A percentile compares a stretch with the other conserved stretches of the same genome.
Evolutionary conservation across 2,113 vertebrate species (phyloP).

Genomic region (Ceyx margarethae): DNA sequence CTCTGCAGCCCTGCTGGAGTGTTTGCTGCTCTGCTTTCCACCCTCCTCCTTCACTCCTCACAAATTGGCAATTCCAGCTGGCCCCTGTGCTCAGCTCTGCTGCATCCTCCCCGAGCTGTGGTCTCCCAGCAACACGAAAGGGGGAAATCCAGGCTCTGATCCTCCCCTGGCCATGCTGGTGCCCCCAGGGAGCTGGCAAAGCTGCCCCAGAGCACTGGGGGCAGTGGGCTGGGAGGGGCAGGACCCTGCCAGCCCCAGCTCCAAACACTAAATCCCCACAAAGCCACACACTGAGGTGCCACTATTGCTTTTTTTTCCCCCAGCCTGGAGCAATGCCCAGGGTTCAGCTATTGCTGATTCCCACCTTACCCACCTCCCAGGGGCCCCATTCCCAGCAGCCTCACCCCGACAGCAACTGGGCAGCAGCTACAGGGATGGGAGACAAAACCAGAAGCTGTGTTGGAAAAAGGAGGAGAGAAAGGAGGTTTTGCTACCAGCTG

Average conservation of each 20-base stretch:
- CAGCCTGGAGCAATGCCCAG: background rate
- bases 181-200: background rate
- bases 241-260: background rate
- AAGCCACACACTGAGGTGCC: background rate
- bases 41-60: background rate
- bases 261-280: accelerated
- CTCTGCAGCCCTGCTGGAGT: background rate
- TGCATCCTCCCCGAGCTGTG: background rate
- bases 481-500: background rate
- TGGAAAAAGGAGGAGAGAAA: background rate
- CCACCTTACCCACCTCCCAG: background rate
- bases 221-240: background rate
- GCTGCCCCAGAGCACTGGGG: background rate
- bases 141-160: accelerated
- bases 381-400: background rate
- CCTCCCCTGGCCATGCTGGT: accelerated
- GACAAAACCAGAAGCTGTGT: background rate
- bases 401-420: background rate
- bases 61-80: background rate
- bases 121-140: background rate
- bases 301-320: background rate
- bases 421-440: slow-evolving; percentile 17
- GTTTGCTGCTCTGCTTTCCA: background rate
- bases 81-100: background rate
- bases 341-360: background rate